Conservation (phyloP, 2,888 invertebrate species). For the Atrina japonica region DNA sequence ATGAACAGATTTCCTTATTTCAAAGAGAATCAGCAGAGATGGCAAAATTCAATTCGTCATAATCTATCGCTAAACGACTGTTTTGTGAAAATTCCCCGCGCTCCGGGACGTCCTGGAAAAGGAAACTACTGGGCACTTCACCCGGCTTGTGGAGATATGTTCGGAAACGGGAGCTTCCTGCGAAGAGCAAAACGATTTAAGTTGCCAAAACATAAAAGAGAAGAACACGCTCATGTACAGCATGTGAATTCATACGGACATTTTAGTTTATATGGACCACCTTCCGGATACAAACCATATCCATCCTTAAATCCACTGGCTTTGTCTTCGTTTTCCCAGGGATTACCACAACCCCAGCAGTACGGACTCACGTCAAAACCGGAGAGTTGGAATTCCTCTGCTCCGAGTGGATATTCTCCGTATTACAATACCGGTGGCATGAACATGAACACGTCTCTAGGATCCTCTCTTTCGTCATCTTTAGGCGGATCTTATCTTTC, state of each 20-base stretch:
- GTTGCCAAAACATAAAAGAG: constrained; percentile 54
- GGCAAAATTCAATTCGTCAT: constrained; percentile 86
- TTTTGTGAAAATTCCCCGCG: constrained; percentile 90
- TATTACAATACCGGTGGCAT: constrained; percentile 56
- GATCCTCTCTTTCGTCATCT: constrained; percentile 44
- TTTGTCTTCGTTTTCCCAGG: constrained; percentile 61
- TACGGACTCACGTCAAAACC: constrained; percentile 58
- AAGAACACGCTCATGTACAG: constrained; percentile 60
- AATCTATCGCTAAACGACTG: constrained; percentile 98
- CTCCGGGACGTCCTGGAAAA: constrained; percentile 78
- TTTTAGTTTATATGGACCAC: constrained; percentile 67
- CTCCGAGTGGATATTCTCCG: constrained; percentile 52
- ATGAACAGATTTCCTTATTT: constrained; percentile 94
- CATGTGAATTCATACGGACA: constrained; percentile 71
- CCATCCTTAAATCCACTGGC: constrained; percentile 64
- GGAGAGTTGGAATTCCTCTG: constrained; percentile 58
- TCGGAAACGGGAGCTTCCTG: constrained; percentile 80
- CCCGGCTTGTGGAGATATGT: constrained; percentile 79
- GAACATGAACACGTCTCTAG: constrained; percentile 40
- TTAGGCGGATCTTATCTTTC: constrained; percentile 56
- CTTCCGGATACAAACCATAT: constrained; percentile 67
- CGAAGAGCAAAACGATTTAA: constrained; percentile 79
- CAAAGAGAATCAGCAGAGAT: constrained; percentile 89
- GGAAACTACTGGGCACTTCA: constrained; percentile 81
- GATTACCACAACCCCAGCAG: constrained; percentile 65